Evolutionary conservation across 2,113 vertebrate species (phyloP).

Genomic region (Lipophrys pholis): DNA sequence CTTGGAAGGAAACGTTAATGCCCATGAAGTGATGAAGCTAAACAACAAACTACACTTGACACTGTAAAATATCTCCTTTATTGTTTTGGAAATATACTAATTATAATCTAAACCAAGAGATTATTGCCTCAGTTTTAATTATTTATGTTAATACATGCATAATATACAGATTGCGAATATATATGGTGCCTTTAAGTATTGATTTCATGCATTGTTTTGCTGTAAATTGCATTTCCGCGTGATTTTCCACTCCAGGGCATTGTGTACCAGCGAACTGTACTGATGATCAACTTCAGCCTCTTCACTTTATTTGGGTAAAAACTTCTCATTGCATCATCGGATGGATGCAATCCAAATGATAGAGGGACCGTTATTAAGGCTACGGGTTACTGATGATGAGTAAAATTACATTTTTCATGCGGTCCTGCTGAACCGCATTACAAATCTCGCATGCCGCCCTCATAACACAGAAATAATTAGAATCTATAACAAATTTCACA

Average conservation of each 20-base stretch:
- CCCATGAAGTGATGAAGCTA: too few species aligned
- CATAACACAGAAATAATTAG: constrained; percentile 59
- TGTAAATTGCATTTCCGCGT: neutral
- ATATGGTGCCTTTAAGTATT: neutral
- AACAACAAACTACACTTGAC: neutral
- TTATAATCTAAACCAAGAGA: neutral
- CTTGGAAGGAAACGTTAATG: too few species aligned
- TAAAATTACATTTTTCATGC: constrained; percentile 54
- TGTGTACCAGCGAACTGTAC: neutral
- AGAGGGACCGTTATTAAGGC: constrained; percentile 36
- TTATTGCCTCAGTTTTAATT: neutral
- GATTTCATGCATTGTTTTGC: neutral
- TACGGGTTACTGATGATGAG: constrained; percentile 50
- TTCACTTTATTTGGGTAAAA: constrained; percentile 27
- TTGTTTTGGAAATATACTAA: too few species aligned
- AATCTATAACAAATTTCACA: constrained; percentile 65
- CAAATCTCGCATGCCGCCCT: constrained; percentile 30
- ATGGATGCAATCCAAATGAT: constrained; percentile 25
- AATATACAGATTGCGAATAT: neutral
- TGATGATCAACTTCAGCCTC: neutral
- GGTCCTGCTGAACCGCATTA: constrained; percentile 28
- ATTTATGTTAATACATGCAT: neutral
- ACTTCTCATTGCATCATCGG: constrained; percentile 10
- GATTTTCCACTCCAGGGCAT: constrained; percentile 2
- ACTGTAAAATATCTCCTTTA: neutral